Evolutionary conservation across 2,113 vertebrate species (phyloP), one percentile per base, ranked within the genome.

Genomic region (Carlito syrichta): DNA sequence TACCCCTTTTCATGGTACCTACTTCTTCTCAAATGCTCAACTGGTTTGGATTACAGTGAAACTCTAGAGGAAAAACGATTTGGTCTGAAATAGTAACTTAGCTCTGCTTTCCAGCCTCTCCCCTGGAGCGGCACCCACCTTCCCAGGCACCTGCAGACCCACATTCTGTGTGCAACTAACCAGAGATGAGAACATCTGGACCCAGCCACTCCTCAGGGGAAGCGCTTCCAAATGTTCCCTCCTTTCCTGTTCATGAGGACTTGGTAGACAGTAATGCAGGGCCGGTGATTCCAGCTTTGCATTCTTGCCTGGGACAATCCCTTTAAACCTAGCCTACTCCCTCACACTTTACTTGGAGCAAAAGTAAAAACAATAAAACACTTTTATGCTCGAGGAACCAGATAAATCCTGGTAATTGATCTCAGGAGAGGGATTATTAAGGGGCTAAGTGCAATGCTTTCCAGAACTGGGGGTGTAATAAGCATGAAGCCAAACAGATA

Each of bases 1-100:
- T 98, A 98, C 97, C 97, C 96, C 97, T 98, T 99, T 99, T 98
- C 98, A 99, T 97, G 98, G 98, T 98, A 97, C 97, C 97, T 97
- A 96, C 98, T 98, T 98, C 98, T 98, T 98, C 98, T 98, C 98
- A 98, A 98, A 98, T 95, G 88, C 96, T 98, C 98, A 97, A 98
- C 98, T 98, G 98, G 97, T 98, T 98, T 98, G 97, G 98, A 98
- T 99, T 99, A 99, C 89, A 96, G 81, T 56, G 95, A 98, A 98
- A 98, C 96, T 97, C 79, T 97, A 98, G 63, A 98, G 97, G 84
- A 97, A 98, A 97, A 98, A 98, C 50, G 97, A 98, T 96, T 98
- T 97, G 87, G 96, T 97, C 96, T 87, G 91, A 96, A 97, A 86
- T 9, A 96, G 98, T 96, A 96, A 97, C 98, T 95, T 91, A 96